Evolutionary conservation across 2,888 invertebrate species (phyloP).

Genomic region (Itoplectis maculator): DNA sequence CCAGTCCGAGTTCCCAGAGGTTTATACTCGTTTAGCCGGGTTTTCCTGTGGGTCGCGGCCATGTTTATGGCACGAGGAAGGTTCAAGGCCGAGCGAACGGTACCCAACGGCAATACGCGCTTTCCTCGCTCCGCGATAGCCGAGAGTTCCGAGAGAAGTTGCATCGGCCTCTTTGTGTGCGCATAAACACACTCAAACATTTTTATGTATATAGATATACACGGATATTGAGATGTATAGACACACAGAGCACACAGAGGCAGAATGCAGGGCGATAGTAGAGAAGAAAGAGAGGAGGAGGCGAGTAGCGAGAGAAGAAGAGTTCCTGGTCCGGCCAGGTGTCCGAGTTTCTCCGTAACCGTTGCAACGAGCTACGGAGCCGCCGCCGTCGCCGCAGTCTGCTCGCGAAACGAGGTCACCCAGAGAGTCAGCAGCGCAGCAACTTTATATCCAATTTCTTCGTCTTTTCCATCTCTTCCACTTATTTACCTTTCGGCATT

Average conservation of each 20-base stretch:
- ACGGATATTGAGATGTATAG: too few relatives aligned
- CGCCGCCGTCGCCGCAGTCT: slow-evolving; percentile 53
- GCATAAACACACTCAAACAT: slow-evolving; percentile 31
- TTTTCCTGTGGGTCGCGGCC: slow-evolving; percentile 32
- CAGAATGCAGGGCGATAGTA: slow-evolving; percentile 39
- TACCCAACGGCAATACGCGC: slow-evolving; percentile 66
- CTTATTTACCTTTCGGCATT: slow-evolving; percentile 1
- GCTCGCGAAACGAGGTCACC: slow-evolving; percentile 66
- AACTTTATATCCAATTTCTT: slow-evolving; percentile 60
- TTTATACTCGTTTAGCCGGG: slow-evolving; percentile 16
- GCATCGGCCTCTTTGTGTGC: slow-evolving; percentile 2
- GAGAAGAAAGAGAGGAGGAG: slow-evolving; percentile 57
- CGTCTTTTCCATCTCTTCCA: slow-evolving; percentile 34
- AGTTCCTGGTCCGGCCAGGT: slow-evolving; percentile 73
- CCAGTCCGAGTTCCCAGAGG: slow-evolving; percentile 22
- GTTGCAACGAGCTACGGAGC: slow-evolving; percentile 63
- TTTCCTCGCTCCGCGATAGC: slow-evolving; percentile 61
- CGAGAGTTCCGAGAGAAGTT: slow-evolving; percentile 28
- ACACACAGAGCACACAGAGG: slow-evolving; percentile 11
- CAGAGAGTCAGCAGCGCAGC: slow-evolving; percentile 15
- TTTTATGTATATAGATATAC: slow-evolving; percentile 18
- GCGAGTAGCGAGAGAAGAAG: slow-evolving; percentile 65
- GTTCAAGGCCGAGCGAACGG: slow-evolving; percentile 72
- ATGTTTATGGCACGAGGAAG: slow-evolving; percentile 66
- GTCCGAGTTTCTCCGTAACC: slow-evolving; percentile 72